phyloP scores from a whole-genome alignment of 2,888 invertebrate species.

The Iselma pallidipennis region DNA sequence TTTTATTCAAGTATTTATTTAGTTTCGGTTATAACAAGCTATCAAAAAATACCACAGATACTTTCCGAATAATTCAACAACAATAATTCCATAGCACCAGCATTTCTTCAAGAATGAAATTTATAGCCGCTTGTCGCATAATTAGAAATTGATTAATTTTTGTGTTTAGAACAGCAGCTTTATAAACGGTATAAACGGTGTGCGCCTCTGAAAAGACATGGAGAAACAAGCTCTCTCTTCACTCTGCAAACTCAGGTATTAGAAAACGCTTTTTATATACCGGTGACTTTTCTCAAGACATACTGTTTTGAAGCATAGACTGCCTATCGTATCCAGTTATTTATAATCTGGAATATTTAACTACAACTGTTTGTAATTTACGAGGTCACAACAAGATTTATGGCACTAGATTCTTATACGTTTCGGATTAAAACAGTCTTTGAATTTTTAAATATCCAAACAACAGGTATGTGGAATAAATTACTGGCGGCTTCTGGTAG shows the following conservation, averaged over 20 bases:
- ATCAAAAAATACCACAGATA: slow-evolving; percentile 51
- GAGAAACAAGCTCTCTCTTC: slow-evolving; percentile 38
- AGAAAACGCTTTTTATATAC: slow-evolving; percentile 56
- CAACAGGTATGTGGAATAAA: slow-evolving; percentile 53
- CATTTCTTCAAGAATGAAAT: slow-evolving; percentile 41
- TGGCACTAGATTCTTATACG: slow-evolving; percentile 56
- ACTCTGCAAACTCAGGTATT: slow-evolving; percentile 50
- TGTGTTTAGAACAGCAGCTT: slow-evolving; percentile 48
- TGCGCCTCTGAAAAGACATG: slow-evolving; percentile 8
- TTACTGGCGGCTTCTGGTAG: slow-evolving; percentile 46
- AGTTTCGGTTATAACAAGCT: slow-evolving; percentile 40
- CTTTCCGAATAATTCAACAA: slow-evolving; percentile 47
- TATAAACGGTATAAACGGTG: slow-evolving; percentile 31
- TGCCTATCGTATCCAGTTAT: slow-evolving; percentile 56
- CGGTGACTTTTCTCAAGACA: slow-evolving; percentile 33
- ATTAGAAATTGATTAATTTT: slow-evolving; percentile 57
- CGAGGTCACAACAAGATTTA: slow-evolving; percentile 59
- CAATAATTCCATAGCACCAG: slow-evolving; percentile 47
- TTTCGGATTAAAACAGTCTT: slow-evolving; percentile 56
- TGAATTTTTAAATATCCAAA: slow-evolving; percentile 54
- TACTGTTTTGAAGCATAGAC: slow-evolving; percentile 20
- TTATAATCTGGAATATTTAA: slow-evolving; percentile 60
- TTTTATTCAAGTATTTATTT: slow-evolving; percentile 48
- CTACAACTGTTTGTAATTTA: slow-evolving; percentile 59
- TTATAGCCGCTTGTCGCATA: slow-evolving; percentile 52